These are phyloP conservation scores for Campodea augens DNA, from an alignment of 1,140 invertebrate genomes.

Conservation along the genomic window DNA sequence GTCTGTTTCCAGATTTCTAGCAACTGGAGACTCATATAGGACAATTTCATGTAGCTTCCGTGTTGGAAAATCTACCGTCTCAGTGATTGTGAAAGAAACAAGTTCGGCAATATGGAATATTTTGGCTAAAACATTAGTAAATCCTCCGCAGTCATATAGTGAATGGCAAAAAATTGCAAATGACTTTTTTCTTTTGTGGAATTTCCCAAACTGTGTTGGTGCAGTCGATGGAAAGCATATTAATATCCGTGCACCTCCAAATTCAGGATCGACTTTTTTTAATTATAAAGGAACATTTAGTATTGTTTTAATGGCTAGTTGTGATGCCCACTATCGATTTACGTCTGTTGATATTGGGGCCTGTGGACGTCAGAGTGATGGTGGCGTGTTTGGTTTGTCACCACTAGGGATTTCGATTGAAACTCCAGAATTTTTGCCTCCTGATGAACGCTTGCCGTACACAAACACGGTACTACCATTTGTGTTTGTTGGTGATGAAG, in stretches of 20 bases:
- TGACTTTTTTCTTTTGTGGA: no score
- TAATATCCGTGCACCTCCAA: constrained; percentile 6
- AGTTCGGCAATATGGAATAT: no score
- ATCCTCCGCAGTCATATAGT: no score
- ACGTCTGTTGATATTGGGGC: constrained; percentile 11
- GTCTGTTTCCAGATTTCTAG: no score
- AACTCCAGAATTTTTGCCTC: no score
- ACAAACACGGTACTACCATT: constrained; percentile 11
- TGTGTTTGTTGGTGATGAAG: constrained; percentile 18
- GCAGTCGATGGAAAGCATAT: constrained; percentile 9
- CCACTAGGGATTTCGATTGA: no score
- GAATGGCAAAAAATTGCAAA: no score
- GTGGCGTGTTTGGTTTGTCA: constrained; percentile 18
- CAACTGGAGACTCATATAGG: no score
- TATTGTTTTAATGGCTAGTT: constrained; percentile 13
- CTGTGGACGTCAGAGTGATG: constrained; percentile 18
- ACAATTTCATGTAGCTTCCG: no score
- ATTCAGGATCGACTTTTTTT: constrained; percentile 9
- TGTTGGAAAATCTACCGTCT: no score
- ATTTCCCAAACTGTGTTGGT: constrained; percentile 8
- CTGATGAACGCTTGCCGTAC: constrained; percentile 13
- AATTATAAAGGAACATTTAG: constrained; percentile 15
- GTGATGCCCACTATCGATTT: constrained; percentile 12
- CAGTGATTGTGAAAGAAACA: no score
- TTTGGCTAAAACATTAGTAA: no score